Evolutionary conservation across 2,113 vertebrate genomes (phyloP).

Genomic region (Ophiodon elongatus): DNA sequence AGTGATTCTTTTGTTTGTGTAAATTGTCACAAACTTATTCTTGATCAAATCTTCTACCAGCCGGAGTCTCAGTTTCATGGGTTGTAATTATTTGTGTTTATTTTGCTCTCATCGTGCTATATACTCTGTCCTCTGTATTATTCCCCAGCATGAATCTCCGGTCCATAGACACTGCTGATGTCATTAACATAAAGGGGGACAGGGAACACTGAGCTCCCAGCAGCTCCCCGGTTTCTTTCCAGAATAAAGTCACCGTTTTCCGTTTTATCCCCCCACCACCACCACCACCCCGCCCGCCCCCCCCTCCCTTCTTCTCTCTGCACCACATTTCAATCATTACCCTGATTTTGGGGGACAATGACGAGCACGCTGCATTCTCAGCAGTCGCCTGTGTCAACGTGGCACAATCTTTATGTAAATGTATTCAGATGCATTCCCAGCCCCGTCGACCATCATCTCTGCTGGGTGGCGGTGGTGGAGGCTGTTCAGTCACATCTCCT

Average conservation of each 20-base stretch:
- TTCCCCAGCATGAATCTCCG: conserved; percentile 15
- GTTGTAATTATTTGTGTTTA: conserved; percentile 31
- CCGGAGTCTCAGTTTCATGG: conserved; percentile 11
- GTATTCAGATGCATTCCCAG: conserved; percentile 83
- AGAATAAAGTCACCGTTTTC: conserved; percentile 47
- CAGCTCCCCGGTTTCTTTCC: conserved; percentile 28
- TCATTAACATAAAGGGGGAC: conserved; percentile 38
- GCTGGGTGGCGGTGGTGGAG: conserved; percentile 47
- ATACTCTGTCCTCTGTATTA: conserved; percentile 7
- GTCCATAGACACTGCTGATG: conserved; percentile 20
- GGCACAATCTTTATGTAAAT: conserved; percentile 86
- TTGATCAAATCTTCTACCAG: conserved; percentile 27
- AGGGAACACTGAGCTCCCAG: conserved; percentile 24
- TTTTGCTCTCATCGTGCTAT: conserved; percentile 34
- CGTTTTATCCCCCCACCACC: background rate
- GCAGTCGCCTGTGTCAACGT: conserved; percentile 62
- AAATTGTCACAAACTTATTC: conserved; percentile 16
- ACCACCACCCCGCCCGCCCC: background rate
- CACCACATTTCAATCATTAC: conserved; percentile 59
- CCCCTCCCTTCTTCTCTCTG: background rate
- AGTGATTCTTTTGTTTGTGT: conserved; percentile 16
- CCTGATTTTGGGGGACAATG: conserved; percentile 68
- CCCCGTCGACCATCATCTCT: conserved; percentile 64
- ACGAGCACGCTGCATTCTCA: conserved; percentile 55
- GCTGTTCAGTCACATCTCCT: conserved; percentile 55